phyloP scores from a whole-genome alignment of 2,888 invertebrate species.

The Morpho achilles region DNA sequence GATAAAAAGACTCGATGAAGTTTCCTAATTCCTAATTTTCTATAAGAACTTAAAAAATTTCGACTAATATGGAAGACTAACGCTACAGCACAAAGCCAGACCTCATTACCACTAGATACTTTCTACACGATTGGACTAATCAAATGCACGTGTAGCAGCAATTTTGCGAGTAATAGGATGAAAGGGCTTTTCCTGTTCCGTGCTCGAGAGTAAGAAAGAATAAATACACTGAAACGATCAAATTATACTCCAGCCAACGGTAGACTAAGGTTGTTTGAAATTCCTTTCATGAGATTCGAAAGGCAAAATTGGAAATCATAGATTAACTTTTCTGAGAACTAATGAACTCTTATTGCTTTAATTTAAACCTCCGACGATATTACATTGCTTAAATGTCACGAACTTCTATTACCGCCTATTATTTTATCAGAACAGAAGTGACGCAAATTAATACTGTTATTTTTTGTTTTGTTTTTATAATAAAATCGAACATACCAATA shows the following conservation, averaged over 20 bases:
- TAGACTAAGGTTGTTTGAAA: constrained; percentile 8
- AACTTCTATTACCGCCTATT: no score
- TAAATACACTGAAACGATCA: constrained; percentile 32
- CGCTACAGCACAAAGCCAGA: constrained; percentile 4
- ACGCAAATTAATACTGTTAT: no score
- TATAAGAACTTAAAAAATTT: no score
- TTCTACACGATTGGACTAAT: constrained; percentile 23
- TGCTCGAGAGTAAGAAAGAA: constrained; percentile 26
- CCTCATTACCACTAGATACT: constrained; percentile 16
- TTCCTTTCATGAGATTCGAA: constrained; percentile 11
- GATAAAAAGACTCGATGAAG: no score
- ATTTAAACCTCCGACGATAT: no score
- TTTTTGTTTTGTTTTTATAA: no score
- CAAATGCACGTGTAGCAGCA: constrained; percentile 23
- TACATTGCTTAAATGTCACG: no score
- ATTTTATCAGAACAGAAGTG: no score
- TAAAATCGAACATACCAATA: no score
- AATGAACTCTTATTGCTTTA: no score
- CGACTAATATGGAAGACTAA: not conserved
- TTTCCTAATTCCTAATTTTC: no score
- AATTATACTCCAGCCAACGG: constrained; percentile 30
- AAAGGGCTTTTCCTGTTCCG: constrained; percentile 16
- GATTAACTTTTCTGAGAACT: constrained; percentile 4
- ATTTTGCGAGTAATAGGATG: constrained; percentile 24
- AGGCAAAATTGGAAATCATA: constrained; percentile 5